Conservation (phyloP, 2,797 vertebrate genomes). For the Allobates femoralis region DNA sequence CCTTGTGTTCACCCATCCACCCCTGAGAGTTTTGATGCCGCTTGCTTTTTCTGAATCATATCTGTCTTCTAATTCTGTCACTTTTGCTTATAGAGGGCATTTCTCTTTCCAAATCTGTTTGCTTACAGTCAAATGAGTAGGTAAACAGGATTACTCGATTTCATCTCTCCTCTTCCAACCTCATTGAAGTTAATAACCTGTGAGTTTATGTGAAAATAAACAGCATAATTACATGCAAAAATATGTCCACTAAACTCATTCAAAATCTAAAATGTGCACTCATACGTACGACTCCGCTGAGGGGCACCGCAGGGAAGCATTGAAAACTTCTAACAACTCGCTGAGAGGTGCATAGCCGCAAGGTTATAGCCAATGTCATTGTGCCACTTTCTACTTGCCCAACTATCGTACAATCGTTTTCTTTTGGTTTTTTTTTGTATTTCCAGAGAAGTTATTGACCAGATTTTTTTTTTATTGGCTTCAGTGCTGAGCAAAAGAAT, state of each 20-base stretch:
- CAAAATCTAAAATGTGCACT: slow-evolving; percentile 5
- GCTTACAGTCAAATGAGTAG: background rate
- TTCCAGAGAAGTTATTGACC: background rate
- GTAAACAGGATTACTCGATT: slow-evolving; percentile 30
- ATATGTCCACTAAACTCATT: background rate
- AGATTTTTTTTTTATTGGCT: background rate
- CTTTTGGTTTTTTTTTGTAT: background rate
- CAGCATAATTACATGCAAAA: background rate
- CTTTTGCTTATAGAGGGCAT: background rate
- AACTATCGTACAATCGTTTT: background rate
- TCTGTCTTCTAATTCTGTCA: no score
- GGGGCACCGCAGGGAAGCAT: background rate
- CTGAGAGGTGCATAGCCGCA: background rate
- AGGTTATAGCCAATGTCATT: slow-evolving; percentile 24
- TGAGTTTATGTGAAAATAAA: slow-evolving; percentile 23
- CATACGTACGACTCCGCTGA: background rate
- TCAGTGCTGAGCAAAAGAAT: background rate
- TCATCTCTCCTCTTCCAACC: background rate
- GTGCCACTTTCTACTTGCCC: background rate
- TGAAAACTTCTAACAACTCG: background rate
- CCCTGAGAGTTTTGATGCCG: no score
- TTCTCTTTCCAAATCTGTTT: background rate
- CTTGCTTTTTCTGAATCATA: no score
- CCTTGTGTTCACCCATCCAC: no score
- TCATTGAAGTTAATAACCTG: slow-evolving; percentile 22